Base-by-base conservation (phyloP, 2,888 invertebrate species). In the Sinhomidia bicolor region DNA sequence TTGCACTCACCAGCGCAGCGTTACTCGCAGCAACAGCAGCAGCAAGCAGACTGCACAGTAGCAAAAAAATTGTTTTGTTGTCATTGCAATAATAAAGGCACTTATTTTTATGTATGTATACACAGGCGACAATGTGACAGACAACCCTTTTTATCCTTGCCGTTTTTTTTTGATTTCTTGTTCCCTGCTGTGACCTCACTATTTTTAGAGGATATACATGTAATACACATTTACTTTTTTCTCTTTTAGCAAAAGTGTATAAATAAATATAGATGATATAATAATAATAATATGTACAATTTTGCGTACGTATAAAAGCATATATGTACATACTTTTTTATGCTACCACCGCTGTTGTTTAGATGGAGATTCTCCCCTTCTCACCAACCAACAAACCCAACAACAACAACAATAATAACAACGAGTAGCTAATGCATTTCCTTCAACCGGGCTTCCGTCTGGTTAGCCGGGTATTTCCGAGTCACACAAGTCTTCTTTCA, bases 381-480 rank as follows among this genome's bases (percentile, higher is more conserved):
- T 44, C 62, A 23, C 44, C 44, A 41, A 23, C 65, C 41, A 71
- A 17, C 71, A 71, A 65, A 36, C 71, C n/a, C n/a, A n/a, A n/a
- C n/a, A n/a, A n/a, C n/a, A n/a, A n/a, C n/a, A n/a, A 65, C 23
- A 54, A 76, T 54, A 76, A 76, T 51, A 60, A 36, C 79, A 60
- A 51, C 60, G 79, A 68, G 65, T 60, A 65, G 68, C 85, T 91
- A 92, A 92, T 92, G 92, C 91, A 92, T 90, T 92, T 92, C 91
- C 92, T 90, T 89, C 88, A 89, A 85, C 78, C 88, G 88, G 88
- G 90, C 90, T 91, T 91, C 92, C 91, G 91, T 86, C 82, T 92
- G 91, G 91, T 92, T 92, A 91, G 90, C 91, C 91, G 91, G 91
- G 90, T 87, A 92, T 91, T 92, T 92, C 92, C 92, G 91, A 91